phyloP scores from a whole-genome alignment of 37 sponge, comb jelly and placozoan genomes.

The Aphrocallistes beatrix region DNA sequence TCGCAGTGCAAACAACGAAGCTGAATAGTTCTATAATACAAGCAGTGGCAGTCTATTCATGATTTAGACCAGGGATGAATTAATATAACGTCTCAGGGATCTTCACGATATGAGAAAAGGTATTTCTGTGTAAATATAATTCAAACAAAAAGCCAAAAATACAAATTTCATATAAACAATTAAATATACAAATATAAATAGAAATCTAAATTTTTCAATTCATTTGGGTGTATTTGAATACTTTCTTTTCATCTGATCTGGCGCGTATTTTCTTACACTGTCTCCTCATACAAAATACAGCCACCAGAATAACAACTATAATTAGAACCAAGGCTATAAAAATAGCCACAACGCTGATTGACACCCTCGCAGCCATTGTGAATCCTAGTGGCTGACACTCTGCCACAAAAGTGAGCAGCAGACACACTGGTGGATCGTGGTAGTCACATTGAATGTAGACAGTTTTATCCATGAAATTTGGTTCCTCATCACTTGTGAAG shows the following conservation, averaged over 20 bases:
- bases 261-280: not conserved
- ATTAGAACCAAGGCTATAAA: not conserved
- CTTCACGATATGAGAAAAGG: no score
- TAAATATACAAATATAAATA: not conserved
- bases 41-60: no score
- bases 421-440: not conserved
- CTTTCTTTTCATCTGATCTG: not conserved
- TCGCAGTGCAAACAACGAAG: no score
- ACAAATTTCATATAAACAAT: not conserved
- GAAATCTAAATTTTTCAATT: not conserved
- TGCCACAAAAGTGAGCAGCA: not conserved
- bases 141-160: no score
- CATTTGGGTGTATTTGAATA: not conserved
- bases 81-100: no score
- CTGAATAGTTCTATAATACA: no score
- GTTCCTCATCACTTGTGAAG: not conserved
- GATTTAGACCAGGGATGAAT: no score
- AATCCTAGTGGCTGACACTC: not conserved
- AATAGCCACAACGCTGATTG: not conserved
- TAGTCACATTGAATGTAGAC: not conserved
- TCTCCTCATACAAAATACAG: not conserved
- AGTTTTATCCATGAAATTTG: not conserved
- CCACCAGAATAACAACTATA: not conserved
- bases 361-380: not conserved
- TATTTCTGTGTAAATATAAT: no score